phyloP scores from a whole-genome alignment of 2,113 vertebrate genomes.

The Oncorhynchus masou region DNA sequence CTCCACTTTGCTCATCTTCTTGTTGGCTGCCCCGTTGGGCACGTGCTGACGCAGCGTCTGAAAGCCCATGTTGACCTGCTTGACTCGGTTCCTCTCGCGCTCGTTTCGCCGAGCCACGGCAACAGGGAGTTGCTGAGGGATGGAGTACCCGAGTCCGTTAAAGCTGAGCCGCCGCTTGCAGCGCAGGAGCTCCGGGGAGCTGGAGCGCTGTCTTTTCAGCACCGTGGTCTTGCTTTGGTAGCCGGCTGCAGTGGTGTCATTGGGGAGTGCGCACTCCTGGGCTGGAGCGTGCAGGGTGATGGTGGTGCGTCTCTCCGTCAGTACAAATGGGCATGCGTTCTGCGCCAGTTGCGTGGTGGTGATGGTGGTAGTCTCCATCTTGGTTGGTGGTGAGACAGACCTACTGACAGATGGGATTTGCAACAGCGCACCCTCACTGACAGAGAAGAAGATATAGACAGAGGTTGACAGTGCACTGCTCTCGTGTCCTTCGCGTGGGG shows the following conservation, averaged over 20 bases:
- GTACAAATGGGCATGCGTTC: slow-evolving; percentile 70
- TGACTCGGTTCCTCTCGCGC: slow-evolving; percentile 92
- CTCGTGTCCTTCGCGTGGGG: slow-evolving; percentile 76
- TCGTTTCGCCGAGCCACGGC: slow-evolving; percentile 94
- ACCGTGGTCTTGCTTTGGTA: slow-evolving; percentile 65
- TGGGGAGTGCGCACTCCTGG: slow-evolving; percentile 55
- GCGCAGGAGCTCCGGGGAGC: slow-evolving; percentile 86
- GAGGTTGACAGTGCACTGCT: slow-evolving; percentile 61
- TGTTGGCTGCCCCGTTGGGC: slow-evolving; percentile 90
- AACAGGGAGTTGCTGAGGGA: slow-evolving; percentile 76
- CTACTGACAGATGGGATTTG: slow-evolving; percentile 26
- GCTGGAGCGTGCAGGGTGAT: slow-evolving; percentile 62
- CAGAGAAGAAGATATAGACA: slow-evolving; percentile 19
- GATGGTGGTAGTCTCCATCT: slow-evolving; percentile 73
- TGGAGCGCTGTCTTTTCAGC: slow-evolving; percentile 81
- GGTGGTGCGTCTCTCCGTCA: slow-evolving; percentile 57
- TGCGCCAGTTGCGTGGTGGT: slow-evolving; percentile 60
- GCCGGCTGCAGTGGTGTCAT: slow-evolving; percentile 23
- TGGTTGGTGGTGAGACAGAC: slow-evolving; percentile 33
- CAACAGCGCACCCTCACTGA: slow-evolving; percentile 25
- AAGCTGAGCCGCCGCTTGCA: slow-evolving; percentile 86
- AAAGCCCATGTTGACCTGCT: slow-evolving; percentile 95
- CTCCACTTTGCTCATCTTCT: slow-evolving; percentile 98
- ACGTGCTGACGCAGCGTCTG: slow-evolving; percentile 93
- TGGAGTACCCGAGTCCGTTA: slow-evolving; percentile 76